phyloP scores from a whole-genome alignment of 35 echinoderm and acorn worm genomes.

The Amphiura filiformis region DNA sequence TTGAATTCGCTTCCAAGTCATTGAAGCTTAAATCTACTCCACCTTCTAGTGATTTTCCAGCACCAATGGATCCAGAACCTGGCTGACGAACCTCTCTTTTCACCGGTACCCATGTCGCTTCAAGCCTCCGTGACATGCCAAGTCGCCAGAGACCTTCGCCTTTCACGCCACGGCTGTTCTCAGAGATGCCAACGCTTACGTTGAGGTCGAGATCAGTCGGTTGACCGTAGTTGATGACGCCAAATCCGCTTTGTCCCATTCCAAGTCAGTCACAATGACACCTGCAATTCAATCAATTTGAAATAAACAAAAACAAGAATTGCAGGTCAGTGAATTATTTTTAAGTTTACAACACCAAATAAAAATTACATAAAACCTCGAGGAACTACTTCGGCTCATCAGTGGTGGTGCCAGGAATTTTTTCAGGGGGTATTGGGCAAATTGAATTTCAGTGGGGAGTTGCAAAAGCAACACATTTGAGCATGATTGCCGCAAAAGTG shows the following conservation, averaged over 20 bases:
- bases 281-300: conserved; percentile 9
- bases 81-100: conserved; percentile 35
- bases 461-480: too few relatives aligned
- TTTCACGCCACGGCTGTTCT: conserved; percentile 31
- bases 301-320: neutral
- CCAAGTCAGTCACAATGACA: conserved; percentile 26
- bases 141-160: conserved; percentile 68
- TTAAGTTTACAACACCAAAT: neutral
- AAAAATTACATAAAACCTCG: too few relatives aligned
- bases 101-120: conserved; percentile 37
- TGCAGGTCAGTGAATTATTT: too few relatives aligned
- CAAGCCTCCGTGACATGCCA: conserved; percentile 27
- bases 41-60: conserved; percentile 35
- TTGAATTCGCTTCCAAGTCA: conserved; percentile 42
- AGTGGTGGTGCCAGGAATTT: too few relatives aligned
- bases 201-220: conserved; percentile 53
- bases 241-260: conserved; percentile 28
- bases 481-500: too few relatives aligned
- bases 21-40: conserved; percentile 58
- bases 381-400: too few relatives aligned
- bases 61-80: conserved; percentile 37
- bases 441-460: too few relatives aligned
- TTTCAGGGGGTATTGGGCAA: too few relatives aligned
- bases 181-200: conserved; percentile 44
- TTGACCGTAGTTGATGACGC: conserved; percentile 16